Evolutionary conservation across 1,140 invertebrate species (phyloP), one percentile per base, ranked within the genome.

Genomic region (Rhagoletis pomonella): DNA sequence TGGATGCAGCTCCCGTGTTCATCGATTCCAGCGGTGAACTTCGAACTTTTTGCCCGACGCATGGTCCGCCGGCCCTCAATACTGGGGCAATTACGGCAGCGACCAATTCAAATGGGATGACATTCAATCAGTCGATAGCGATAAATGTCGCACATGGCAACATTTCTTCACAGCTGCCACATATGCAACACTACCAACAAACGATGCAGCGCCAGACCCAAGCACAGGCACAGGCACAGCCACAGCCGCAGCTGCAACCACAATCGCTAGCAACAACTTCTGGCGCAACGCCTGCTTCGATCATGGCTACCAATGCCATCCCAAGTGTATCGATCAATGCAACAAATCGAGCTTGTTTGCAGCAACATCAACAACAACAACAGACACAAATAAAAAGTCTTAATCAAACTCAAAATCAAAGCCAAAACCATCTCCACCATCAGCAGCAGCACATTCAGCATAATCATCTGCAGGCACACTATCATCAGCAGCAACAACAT

Each of bases 1-100:
- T 93, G 90, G 92, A 92, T 89, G 89, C 91, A 88, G 89, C 91
- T 85, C 91, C 92, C 85, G 90, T 93, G 88, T 92, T 91, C 88
- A 90, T 93, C 64, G 91, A 93, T 73, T 87, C 90, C 67, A 92
- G 91, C 89, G 92, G 92, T 3, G 91, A 93, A 86, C 89, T 90
- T 88, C 91, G 91, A 44, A 91, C 90, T 88, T 92, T 86, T 88
- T 93, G 92, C 86, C 92, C 92, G 39, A 91, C 92, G 69, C 92
- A 93, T 89, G 91, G 91, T 86, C 91, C 90, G 87, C 90, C 92
- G 73, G 64, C 89, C 58, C 12, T 90, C 87, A 42, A 89, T 87
- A 10, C 89, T 89, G 29, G 89, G 90, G 1, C 91, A 89, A 14
- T 88, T 88, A 42, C 86, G 64, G 3, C 67, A 86, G n/a, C 87